Evolutionary conservation across 2,797 vertebrate genomes (phyloP).

Genomic region (Hemibagrus guttatus): DNA sequence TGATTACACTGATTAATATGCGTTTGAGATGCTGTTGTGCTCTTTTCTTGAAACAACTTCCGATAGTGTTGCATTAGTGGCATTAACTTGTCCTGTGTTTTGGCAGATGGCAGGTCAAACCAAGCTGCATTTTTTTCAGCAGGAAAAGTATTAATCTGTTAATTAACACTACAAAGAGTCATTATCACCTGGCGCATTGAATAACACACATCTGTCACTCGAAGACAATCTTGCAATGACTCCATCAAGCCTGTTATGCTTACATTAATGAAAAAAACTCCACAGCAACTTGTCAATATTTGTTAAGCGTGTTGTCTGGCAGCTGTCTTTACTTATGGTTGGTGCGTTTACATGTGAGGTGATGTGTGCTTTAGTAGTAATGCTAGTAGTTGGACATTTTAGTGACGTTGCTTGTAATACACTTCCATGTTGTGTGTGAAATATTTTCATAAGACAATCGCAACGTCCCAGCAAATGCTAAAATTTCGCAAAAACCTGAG

Average conservation of each 20-base stretch:
- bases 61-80: neutral
- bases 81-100: neutral
- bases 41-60: neutral
- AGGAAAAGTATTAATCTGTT: constrained; percentile 17
- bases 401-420: too few relatives aligned
- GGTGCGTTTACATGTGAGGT: neutral
- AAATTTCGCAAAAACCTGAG: too few relatives aligned
- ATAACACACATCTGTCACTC: neutral
- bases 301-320: neutral
- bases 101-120: constrained; percentile 16
- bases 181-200: neutral
- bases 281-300: neutral
- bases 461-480: neutral
- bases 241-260: neutral
- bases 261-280: neutral
- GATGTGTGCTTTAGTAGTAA: neutral
- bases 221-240: neutral
- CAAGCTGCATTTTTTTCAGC: neutral
- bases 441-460: neutral
- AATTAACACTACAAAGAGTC: constrained; percentile 10
- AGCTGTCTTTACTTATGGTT: neutral
- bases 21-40: neutral
- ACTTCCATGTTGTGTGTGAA: neutral
- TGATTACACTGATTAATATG: neutral
- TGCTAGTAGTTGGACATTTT: neutral